Evolutionary conservation across 2,113 vertebrate species (phyloP).

Genomic region (Austrofundulus limnaeus): DNA sequence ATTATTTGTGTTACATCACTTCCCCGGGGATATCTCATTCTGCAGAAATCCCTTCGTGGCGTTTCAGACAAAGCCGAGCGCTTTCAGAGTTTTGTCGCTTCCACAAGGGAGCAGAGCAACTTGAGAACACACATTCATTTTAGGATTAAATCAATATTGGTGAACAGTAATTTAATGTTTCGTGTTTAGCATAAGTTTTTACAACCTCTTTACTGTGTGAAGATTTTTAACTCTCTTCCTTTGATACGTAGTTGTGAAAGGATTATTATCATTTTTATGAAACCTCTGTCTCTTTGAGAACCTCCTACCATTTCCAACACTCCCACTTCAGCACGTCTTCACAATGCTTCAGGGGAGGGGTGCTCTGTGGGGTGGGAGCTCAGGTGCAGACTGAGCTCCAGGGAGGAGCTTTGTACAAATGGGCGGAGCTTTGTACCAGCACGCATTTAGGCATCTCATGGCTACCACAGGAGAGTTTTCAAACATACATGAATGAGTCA

Average conservation of each 20-base stretch:
- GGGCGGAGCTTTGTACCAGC: no score
- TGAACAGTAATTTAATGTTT: not conserved
- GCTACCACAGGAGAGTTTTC: no score
- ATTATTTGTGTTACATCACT: conserved; percentile 24
- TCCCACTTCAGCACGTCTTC: no score
- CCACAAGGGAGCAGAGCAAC: not conserved
- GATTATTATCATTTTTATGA: no score
- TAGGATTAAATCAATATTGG: not conserved
- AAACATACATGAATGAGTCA: no score
- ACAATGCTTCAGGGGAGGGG: no score
- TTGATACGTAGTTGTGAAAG: not conserved
- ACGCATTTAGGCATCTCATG: no score
- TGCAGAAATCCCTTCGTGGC: conserved; percentile 13
- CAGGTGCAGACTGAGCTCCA: no score
- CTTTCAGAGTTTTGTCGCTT: not conserved
- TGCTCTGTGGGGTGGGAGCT: no score
- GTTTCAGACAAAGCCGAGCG: conserved; percentile 15
- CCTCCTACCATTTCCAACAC: no score
- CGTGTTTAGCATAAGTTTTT: not conserved
- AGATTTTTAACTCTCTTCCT: not conserved
- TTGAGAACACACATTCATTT: not conserved
- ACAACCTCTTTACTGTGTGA: not conserved
- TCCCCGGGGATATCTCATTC: conserved; percentile 8
- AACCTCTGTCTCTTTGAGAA: no score
- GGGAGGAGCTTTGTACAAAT: no score